Evolutionary conservation across 2,113 vertebrate genomes (phyloP).

Genomic region (Grallaria varia): DNA sequence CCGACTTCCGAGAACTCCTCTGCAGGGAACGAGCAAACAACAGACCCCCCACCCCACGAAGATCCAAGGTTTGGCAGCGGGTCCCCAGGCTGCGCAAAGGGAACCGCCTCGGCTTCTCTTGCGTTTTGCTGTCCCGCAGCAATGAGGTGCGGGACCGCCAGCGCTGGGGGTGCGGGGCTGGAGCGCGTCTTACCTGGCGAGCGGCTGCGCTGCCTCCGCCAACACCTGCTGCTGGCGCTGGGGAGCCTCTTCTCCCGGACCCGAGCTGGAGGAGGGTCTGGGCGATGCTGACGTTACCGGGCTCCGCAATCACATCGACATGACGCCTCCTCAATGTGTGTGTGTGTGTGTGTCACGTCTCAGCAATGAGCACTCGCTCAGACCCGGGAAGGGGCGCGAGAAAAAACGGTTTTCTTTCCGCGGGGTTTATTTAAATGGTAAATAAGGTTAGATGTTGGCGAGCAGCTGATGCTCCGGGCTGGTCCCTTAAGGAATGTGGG

Average conservation of each 20-base stretch:
- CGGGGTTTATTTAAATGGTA: background rate
- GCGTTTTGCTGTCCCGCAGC: rapidly evolving
- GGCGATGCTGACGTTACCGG: slow-evolving; percentile 40
- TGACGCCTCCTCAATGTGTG: background rate
- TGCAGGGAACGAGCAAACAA: background rate
- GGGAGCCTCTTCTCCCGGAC: background rate
- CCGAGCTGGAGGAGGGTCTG: slow-evolving; percentile 46
- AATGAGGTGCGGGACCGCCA: rapidly evolving
- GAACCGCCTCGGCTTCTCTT: rapidly evolving
- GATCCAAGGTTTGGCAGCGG: background rate
- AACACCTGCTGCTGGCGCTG: background rate
- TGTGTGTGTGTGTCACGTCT: background rate
- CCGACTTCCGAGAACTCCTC: background rate
- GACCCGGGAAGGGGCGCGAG: background rate
- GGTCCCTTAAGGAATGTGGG: background rate
- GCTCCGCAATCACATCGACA: background rate
- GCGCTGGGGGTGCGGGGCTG: rapidly evolving
- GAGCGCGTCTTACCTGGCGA: slow-evolving; percentile 16
- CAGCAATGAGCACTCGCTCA: background rate
- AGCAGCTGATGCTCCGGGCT: background rate
- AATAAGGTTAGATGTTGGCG: background rate
- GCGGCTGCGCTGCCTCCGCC: background rate
- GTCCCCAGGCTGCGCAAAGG: background rate
- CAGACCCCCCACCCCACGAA: rapidly evolving
- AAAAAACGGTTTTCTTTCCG: background rate